A percentile compares a stretch with the other conserved stretches of the same genome.
These are phyloP conservation scores for Tubulanus polymorphus DNA, from an alignment of 2,888 invertebrate species.

Conservation along the genomic window DNA sequence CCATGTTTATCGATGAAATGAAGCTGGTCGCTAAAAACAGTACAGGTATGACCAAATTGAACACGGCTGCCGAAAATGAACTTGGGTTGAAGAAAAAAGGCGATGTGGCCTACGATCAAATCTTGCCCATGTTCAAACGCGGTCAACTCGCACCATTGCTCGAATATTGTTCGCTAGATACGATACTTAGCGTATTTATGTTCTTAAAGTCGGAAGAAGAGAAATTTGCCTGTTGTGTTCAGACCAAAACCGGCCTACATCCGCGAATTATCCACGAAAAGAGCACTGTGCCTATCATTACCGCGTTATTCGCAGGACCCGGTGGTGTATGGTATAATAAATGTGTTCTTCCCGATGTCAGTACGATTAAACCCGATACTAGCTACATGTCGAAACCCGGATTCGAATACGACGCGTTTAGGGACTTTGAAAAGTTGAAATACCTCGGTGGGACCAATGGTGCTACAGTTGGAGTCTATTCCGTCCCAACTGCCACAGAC, in stretches of 20 bases:
- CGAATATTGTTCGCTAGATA: neutral
- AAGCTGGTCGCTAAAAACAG: conserved; percentile 2
- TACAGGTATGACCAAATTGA: conserved; percentile 1
- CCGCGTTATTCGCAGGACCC: neutral
- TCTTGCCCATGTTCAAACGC: neutral
- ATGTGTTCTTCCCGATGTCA: neutral
- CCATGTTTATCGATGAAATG: conserved; percentile 1
- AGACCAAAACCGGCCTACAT: neutral
- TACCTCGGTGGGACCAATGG: conserved; percentile 1
- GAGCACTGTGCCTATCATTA: neutral
- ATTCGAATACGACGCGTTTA: neutral
- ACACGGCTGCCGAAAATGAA: neutral
- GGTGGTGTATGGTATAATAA: conserved; percentile 1
- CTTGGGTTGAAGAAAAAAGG: conserved; percentile 1
- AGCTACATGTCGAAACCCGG: neutral
- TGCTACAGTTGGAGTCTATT: neutral
- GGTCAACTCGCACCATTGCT: neutral
- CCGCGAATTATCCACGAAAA: conserved; percentile 1
- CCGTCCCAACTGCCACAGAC: neutral
- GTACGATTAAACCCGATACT: neutral
- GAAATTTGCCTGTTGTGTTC: conserved; percentile 2
- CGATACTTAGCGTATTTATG: neutral
- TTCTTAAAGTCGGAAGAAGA: conserved; percentile 1
- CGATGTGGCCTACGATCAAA: neutral
- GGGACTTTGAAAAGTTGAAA: neutral